A percentile compares a stretch with the other conserved stretches of the same genome.
These are phyloP conservation scores for Theocolax elegans DNA, from an alignment of 1,140 invertebrate genomes.

Conservation along the genomic window DNA sequence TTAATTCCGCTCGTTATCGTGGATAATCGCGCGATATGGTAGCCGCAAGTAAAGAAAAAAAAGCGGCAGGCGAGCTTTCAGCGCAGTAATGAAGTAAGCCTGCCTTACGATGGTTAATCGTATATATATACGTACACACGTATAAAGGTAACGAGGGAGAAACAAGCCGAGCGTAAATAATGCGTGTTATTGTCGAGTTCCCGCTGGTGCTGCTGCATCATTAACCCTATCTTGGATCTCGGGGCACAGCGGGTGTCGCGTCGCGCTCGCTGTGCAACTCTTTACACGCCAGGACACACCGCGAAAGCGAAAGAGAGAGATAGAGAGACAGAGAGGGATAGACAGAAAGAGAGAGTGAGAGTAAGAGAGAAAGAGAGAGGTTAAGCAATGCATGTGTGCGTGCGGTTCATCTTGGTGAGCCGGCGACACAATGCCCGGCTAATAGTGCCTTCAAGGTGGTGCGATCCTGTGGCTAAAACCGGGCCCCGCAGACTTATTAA, in stretches of 20 bases:
- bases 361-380: too few relatives aligned
- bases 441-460: slow-evolving; percentile 58
- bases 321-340: too few relatives aligned
- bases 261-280: too few relatives aligned
- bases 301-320: too few relatives aligned
- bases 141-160: not conserved
- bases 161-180: slow-evolving; percentile 56
- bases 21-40: not conserved
- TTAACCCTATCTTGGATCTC: slow-evolving; percentile 62
- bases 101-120: not conserved
- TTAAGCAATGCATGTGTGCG: too few relatives aligned
- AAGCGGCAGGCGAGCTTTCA: not conserved
- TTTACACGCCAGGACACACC: too few relatives aligned
- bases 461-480: not conserved
- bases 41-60: not conserved
- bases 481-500: too few relatives aligned
- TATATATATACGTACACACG: not conserved
- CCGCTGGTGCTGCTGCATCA: slow-evolving; percentile 53
- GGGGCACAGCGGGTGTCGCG: slow-evolving; percentile 56
- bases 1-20: too few relatives aligned
- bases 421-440: slow-evolving; percentile 57
- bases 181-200: slow-evolving; percentile 58
- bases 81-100: not conserved
- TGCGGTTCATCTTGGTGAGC: slow-evolving; percentile 36
- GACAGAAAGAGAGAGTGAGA: too few relatives aligned